phyloP scores from a whole-genome alignment of 2,888 invertebrate species.

The Lasioglossum lativentre region DNA sequence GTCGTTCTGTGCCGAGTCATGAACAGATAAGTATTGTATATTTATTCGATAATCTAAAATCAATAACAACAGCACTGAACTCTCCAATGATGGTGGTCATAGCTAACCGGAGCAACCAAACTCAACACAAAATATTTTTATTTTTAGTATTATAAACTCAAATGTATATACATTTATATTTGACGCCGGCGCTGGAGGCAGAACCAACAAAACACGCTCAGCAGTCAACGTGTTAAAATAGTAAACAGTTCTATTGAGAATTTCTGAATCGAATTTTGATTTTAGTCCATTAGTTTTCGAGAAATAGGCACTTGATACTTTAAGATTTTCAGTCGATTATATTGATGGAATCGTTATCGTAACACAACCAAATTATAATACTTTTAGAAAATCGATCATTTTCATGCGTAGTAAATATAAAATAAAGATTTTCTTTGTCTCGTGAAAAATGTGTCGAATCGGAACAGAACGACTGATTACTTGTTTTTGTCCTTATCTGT shows the following conservation, averaged over 20 bases:
- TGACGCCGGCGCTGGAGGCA: not conserved
- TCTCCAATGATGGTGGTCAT: no score
- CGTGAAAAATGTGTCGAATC: not conserved
- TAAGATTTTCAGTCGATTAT: not conserved
- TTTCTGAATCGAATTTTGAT: not conserved
- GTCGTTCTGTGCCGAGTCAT: slow-evolving; percentile 38
- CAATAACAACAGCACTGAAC: no score
- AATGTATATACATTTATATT: not conserved
- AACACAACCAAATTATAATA: not conserved
- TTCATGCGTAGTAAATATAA: not conserved
- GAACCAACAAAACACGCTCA: no score
- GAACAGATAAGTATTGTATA: not conserved
- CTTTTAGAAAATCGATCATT: not conserved
- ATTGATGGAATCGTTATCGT: not conserved
- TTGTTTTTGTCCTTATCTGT: not conserved
- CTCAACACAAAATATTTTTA: not conserved
- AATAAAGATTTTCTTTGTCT: not conserved
- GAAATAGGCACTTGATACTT: not conserved
- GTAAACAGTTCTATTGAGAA: not conserved
- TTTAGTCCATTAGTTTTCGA: not conserved
- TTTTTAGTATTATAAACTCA: no score
- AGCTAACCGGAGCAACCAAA: not conserved
- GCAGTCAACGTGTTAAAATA: no score
- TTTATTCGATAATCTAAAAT: not conserved
- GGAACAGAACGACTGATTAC: not conserved